Evolutionary conservation across 1,140 invertebrate species (phyloP).

Genomic region (Chionoecetes opilio): DNA sequence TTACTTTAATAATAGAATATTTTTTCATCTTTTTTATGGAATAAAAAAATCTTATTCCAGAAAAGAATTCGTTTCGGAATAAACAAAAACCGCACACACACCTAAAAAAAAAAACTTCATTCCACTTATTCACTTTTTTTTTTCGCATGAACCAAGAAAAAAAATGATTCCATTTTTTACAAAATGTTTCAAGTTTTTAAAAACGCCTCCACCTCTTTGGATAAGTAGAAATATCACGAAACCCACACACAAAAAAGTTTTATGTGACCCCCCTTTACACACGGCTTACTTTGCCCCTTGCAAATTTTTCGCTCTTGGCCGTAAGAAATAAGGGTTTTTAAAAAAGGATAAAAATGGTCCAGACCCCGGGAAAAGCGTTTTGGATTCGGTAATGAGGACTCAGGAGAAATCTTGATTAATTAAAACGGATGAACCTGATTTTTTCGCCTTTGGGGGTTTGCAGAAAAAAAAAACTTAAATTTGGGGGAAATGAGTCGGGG

Average conservation of each 20-base stretch:
- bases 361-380: not conserved
- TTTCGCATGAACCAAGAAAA: not conserved
- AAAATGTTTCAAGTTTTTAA: constrained; percentile 2
- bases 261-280: not conserved
- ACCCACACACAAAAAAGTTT: not conserved
- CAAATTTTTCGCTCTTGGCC: not conserved
- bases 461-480: not conserved
- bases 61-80: not conserved
- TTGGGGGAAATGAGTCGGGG: too few relatives aligned
- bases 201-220: not conserved
- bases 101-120: not conserved
- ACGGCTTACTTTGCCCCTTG: not conserved
- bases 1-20: not conserved
- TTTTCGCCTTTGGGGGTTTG: not conserved
- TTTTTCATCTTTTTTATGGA: too few relatives aligned
- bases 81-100: not conserved
- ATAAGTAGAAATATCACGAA: not conserved
- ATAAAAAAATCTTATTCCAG: not conserved
- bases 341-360: not conserved
- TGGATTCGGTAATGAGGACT: not conserved
- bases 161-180: not conserved
- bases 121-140: too few relatives aligned
- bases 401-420: not conserved
- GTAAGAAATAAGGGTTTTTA: not conserved
- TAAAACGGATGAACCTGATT: not conserved